Evolutionary conservation across 2,888 invertebrate species (phyloP), one percentile per base, ranked within the genome.

Genomic region (Eupithecia inturbata): DNA sequence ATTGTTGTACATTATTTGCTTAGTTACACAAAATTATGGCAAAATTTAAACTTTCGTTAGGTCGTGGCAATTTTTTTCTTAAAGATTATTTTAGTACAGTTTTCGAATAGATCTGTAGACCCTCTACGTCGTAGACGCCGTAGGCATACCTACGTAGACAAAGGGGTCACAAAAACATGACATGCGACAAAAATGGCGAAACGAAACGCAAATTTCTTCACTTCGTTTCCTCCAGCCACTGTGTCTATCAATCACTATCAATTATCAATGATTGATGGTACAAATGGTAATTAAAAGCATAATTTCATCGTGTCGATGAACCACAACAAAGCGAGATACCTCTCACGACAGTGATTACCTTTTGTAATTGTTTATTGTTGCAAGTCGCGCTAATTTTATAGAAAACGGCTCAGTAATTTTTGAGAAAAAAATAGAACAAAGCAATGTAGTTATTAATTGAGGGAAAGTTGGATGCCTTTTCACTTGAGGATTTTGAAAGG

Each of bases 271-370:
- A 64, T 33, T n/a, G 63, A 64, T 64, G 19, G 36, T n/a, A 33
- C 33, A 12, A 31, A 31, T 33, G 31, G 31, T 64, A 64, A 64
- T 64, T 64, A 64, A 62, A 64, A 33, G 33, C 62, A 10, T 33
- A 12, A 64, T 64, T 64, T 64, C n/a, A 33, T 64, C 31, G 74
- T 77, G 75, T 74, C 81, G 79, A 79, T 81, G 78, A 75, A 80
- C 78, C 74, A 76, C 72, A 68, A 76, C 79, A 78, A 79, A 78
- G 74, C 67, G 75, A 72, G 63, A 75, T 63, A 72, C 71, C 73
- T 80, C 79, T 71, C 78, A 78, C 78, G 71, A 66, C 16, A 26
- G 57, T 76, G 63, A 77, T 78, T 77, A 77, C 68, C 73, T 72
- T 64, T 71, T 67, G 57, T 71, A 70, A 71, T 71, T 53, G 69